Evolutionary conservation across 1,140 invertebrate species (phyloP), one percentile per base, ranked within the genome.

Genomic region (Papilio polyxenes): DNA sequence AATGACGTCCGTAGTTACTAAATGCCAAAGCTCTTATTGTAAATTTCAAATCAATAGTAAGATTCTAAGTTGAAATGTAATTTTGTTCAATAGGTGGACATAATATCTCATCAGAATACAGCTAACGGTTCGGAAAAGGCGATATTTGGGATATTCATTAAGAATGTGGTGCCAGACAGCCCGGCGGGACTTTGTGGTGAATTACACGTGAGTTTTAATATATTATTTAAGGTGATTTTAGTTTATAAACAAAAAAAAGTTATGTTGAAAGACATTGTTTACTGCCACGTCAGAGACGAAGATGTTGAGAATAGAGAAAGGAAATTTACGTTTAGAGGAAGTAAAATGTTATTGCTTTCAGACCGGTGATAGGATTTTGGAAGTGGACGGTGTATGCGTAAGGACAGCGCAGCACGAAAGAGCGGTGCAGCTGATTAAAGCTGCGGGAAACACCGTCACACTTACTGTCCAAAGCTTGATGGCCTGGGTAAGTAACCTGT

Each of bases 121-220:
- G 91, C 90, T 7, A 87, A 90, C 59, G 92, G 94, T 81, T 87
- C 95, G 86, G 94, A 95, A 44, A 92, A 93, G 85, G 88, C 95
- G 95, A 95, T 99, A 82, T 97, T 98, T 75, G 99, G 99, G 17
- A 99, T 99, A 88, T 99, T 99, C 92, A 99, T 99, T 86, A 99
- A 99, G 94, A 98, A 99, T 92, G 98, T 99, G 10, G 95, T 99
- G 51, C 96, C 97, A 4, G 97, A 98, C 83, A 99, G 98, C 95
- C 98, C 99, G n/a, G 99, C 99, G 7, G 98, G 98, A 59, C 95
- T 96, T 87, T 97, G 97, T 87, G 98, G 97, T 48, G 96, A 97
- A 85, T 95, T 99, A 40, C 98, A 98, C 95, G 97, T 98, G 94
- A 87, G 86, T 86, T n/a, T 11, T 81, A 48, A 17, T 8, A 59